These are phyloP conservation scores for Drosophila koepferae DNA, from an alignment of 2,888 invertebrate species.

Conservation along the genomic window DNA sequence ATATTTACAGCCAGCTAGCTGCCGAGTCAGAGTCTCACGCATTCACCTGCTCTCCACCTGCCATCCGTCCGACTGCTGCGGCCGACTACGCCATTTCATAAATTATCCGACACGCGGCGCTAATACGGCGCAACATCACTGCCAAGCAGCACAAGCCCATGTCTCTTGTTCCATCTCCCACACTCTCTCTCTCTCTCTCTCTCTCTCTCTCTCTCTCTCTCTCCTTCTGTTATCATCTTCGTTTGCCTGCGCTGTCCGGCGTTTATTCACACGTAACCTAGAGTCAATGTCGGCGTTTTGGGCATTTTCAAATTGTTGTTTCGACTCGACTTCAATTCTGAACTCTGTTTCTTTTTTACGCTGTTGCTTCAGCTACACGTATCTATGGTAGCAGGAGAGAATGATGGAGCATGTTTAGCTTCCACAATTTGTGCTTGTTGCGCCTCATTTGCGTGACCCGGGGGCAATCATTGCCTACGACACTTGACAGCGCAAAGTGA, in stretches of 20 bases:
- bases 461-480: conserved; percentile 38
- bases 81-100: conserved; percentile 69
- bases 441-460: conserved; percentile 57
- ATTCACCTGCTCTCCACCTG: conserved; percentile 14
- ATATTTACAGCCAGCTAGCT: conserved; percentile 72
- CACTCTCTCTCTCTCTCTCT: neutral
- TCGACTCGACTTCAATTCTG: conserved; percentile 49
- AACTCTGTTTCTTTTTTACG: conserved; percentile 66
- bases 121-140: conserved; percentile 76
- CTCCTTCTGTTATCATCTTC: neutral
- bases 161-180: neutral
- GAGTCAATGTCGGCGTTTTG: conserved; percentile 36
- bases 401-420: conserved; percentile 28
- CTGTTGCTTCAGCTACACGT: conserved; percentile 66
- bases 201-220: neutral
- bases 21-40: conserved; percentile 32
- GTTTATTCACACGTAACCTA: conserved; percentile 52
- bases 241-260: conserved; percentile 26
- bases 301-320: conserved; percentile 42
- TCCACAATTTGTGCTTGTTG: conserved; percentile 71
- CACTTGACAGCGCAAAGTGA: conserved; percentile 30
- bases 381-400: neutral
- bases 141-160: conserved; percentile 33
- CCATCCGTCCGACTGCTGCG: conserved; percentile 35
- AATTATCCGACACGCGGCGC: conserved; percentile 80